Evolutionary conservation across 2,797 vertebrate species (phyloP).

Genomic region (Alca torda): DNA sequence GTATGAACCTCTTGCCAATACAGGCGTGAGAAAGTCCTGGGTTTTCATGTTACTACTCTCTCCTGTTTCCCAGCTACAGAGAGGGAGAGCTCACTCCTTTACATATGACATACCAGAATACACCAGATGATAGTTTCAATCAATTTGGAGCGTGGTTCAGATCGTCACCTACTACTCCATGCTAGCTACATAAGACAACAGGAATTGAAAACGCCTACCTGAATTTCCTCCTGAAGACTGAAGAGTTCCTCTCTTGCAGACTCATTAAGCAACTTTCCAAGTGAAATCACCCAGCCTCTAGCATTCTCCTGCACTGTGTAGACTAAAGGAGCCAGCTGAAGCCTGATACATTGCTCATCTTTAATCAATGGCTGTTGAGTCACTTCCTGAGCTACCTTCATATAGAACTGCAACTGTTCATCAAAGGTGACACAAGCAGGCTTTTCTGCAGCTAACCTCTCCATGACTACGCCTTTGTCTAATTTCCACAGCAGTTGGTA

Average conservation of each 20-base stretch:
- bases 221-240: conserved; percentile 81
- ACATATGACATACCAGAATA: background rate
- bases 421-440: conserved; percentile 86
- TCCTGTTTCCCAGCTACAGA: background rate
- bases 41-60: background rate
- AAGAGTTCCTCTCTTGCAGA: conserved; percentile 84
- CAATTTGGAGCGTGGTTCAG: background rate
- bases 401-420: conserved; percentile 87
- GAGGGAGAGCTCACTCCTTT: background rate
- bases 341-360: conserved; percentile 82
- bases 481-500: conserved; percentile 88
- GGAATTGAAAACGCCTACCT: conserved; percentile 72
- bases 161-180: background rate
- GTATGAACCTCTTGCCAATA: background rate
- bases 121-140: background rate
- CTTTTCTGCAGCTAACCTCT: conserved; percentile 86
- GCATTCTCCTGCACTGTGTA: conserved; percentile 80
- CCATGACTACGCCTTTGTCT: conserved; percentile 83
- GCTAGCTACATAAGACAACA: background rate
- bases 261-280: conserved; percentile 86
- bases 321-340: conserved; percentile 84
- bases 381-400: conserved; percentile 79
- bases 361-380: conserved; percentile 76
- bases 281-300: conserved; percentile 84
- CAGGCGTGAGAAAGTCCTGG: background rate